These are phyloP conservation scores for Aegotheles bennettii DNA, from an alignment of 2,113 vertebrate species.

Conservation along the genomic window DNA sequence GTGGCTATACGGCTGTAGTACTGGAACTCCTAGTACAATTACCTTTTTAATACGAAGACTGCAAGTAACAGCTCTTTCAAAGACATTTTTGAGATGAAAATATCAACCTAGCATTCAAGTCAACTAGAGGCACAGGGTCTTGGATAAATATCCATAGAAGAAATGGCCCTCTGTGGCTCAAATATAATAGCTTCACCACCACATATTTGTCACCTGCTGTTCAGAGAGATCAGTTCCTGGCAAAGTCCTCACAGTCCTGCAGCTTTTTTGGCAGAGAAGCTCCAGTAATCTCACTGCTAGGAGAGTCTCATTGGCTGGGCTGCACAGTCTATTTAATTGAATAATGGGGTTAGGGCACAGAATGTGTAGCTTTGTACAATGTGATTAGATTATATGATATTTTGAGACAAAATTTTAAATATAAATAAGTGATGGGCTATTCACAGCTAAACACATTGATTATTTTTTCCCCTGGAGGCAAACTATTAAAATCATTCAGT, in stretches of 20 bases:
- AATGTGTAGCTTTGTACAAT: background rate
- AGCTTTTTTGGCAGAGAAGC: background rate
- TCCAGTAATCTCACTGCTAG: background rate
- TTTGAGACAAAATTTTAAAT: background rate
- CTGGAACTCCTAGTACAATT: background rate
- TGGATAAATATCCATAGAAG: background rate
- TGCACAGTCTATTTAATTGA: background rate
- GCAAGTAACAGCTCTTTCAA: background rate
- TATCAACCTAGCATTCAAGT: background rate
- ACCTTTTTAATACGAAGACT: background rate
- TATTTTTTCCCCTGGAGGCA: background rate
- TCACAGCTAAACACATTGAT: background rate
- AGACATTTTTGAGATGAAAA: background rate
- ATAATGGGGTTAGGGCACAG: background rate
- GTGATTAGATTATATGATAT: background rate
- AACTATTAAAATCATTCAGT: background rate
- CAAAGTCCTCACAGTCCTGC: background rate
- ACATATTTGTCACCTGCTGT: background rate
- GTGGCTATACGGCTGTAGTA: background rate
- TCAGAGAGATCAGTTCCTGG: background rate
- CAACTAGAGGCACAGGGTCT: background rate
- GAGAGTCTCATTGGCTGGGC: background rate
- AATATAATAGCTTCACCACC: background rate
- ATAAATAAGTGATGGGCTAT: background rate
- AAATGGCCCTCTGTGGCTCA: background rate